These are phyloP conservation scores for Vidua chalybeata DNA, from an alignment of 2,113 vertebrate species.

Conservation along the genomic window DNA sequence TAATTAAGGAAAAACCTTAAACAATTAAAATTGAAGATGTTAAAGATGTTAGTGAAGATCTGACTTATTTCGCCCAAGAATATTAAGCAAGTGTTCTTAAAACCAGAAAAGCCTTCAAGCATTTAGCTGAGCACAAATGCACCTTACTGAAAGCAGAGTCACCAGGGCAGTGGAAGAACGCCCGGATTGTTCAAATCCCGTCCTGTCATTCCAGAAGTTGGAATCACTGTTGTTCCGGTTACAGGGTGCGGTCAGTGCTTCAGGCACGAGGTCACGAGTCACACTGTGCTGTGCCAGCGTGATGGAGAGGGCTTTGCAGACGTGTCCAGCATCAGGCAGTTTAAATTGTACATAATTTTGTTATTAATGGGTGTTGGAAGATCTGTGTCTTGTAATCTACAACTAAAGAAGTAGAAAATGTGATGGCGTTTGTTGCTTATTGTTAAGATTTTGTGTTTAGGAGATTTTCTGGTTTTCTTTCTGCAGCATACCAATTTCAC, in stretches of 20 bases:
- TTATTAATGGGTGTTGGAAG: not conserved
- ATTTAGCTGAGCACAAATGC: not conserved
- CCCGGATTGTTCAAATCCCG: accelerated
- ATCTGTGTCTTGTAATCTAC: not conserved
- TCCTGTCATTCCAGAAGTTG: not conserved
- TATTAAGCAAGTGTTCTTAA: not conserved
- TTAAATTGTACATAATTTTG: not conserved
- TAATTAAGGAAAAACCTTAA: not conserved
- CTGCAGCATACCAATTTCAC: not conserved
- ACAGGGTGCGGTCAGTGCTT: not conserved
- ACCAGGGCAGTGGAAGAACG: not conserved
- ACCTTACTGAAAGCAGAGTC: not conserved
- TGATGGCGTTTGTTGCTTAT: not conserved
- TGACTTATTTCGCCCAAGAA: not conserved
- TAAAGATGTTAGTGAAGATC: not conserved
- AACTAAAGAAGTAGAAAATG: not conserved
- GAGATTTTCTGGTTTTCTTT: not conserved
- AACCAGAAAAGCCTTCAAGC: not conserved
- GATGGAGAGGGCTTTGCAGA: not conserved
- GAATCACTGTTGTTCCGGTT: not conserved
- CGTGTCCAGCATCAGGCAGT: not conserved
- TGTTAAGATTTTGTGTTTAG: not conserved
- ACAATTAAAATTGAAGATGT: not conserved
- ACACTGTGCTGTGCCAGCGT: not conserved
- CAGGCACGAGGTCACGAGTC: not conserved